Evolutionary conservation across 1,140 invertebrate species (phyloP).

Genomic region (Drosophila nigromelanica): DNA sequence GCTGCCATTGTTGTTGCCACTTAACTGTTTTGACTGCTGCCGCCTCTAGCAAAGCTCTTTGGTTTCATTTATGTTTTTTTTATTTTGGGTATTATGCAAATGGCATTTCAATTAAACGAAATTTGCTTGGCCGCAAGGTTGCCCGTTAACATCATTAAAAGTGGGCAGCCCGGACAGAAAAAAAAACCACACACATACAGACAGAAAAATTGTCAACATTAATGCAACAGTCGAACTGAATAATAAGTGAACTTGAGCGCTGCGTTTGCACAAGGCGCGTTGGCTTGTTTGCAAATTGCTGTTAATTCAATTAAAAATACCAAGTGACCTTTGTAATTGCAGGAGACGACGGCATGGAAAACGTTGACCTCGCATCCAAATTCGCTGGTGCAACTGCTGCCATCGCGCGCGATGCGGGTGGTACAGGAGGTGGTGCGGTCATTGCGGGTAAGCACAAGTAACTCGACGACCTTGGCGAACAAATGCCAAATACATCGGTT

Average conservation of each 20-base stretch:
- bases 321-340: slow-evolving; percentile 48
- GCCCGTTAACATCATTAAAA: slow-evolving; percentile 68
- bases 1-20: slow-evolving; percentile 39
- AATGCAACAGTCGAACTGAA: slow-evolving; percentile 32
- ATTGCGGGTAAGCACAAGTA: slow-evolving; percentile 70
- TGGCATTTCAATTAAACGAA: slow-evolving; percentile 76
- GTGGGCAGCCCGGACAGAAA: slow-evolving; percentile 35
- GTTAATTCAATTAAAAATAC: slow-evolving; percentile 37
- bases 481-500: slow-evolving; percentile 29
- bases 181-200: background rate
- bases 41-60: slow-evolving; percentile 9
- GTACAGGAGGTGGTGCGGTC: slow-evolving; percentile 83
- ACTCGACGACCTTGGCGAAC: slow-evolving; percentile 25
- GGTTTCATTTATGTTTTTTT: slow-evolving; percentile 12
- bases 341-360: slow-evolving; percentile 83
- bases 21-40: slow-evolving; percentile 21
- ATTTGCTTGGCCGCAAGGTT: slow-evolving; percentile 70
- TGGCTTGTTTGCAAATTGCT: slow-evolving; percentile 52
- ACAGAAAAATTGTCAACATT: slow-evolving; percentile 62
- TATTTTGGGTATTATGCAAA: slow-evolving; percentile 63
- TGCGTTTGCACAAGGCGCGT: slow-evolving; percentile 56
- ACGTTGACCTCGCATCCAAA: slow-evolving; percentile 83
- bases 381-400: slow-evolving; percentile 78
- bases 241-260: slow-evolving; percentile 55
- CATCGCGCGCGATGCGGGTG: slow-evolving; percentile 81